Conservation (phyloP, 2,888 invertebrate species). For the Calliphora vomitoria region DNA sequence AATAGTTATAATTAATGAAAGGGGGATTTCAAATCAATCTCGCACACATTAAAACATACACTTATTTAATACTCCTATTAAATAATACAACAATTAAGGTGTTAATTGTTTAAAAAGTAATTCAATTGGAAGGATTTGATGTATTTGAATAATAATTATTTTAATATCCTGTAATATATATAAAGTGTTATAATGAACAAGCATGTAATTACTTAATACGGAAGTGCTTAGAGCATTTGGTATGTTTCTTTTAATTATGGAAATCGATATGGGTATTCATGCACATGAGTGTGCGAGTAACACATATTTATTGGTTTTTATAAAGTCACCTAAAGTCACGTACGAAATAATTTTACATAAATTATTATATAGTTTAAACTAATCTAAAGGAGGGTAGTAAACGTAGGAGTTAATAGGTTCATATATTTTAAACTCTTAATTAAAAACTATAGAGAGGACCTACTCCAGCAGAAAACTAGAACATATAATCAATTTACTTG, state of each 20-base stretch:
- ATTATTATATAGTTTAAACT: too few species aligned
- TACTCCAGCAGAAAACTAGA: too few species aligned
- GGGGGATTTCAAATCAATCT: not conserved
- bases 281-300: not conserved
- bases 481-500: too few species aligned
- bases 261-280: not conserved
- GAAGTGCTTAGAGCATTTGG: not conserved
- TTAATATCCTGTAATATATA: not conserved
- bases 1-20: constrained; percentile 1
- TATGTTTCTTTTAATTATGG: not conserved
- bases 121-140: constrained; percentile 28
- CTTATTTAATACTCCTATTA: not conserved
- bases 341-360: not conserved
- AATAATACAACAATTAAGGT: not conserved
- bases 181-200: not conserved
- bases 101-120: constrained; percentile 44
- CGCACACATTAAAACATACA: not conserved
- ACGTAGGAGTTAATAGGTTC: too few species aligned
- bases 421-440: too few species aligned
- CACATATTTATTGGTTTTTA: not conserved
- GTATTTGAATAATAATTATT: not conserved
- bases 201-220: constrained; percentile 1
- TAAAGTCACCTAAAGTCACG: not conserved
- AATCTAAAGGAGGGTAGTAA: too few species aligned
- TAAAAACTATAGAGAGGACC: too few species aligned